Percentiles rank a stretch among this genome's conserved stretches.
Conservation (phyloP, 37 sponge, comb jelly and placozoan genomes). For the Haliclona indistincta region DNA sequence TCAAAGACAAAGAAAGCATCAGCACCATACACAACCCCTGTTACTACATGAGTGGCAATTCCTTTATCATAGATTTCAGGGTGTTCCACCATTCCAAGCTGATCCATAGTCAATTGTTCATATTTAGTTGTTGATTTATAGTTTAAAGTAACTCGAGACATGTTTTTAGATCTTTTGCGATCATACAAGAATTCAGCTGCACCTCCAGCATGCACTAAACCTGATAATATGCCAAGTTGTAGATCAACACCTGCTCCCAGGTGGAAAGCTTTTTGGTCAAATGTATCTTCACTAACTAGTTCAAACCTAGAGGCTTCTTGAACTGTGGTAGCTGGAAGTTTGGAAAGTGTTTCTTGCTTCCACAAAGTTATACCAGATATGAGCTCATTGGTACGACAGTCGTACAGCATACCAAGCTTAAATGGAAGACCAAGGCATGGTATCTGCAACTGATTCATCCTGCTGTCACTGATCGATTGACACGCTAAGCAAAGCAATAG, state of each 20-base stretch:
- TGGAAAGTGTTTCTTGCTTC: conserved; percentile 5
- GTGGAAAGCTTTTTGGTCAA: conserved; percentile 9
- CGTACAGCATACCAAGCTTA: conserved; percentile 49
- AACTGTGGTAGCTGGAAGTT: neutral
- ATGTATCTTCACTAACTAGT: conserved; percentile 25
- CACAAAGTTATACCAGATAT: conserved; percentile 40
- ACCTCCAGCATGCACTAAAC: conserved; percentile 15
- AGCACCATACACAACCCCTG: conserved; percentile 38
- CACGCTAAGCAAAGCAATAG: too few species aligned
- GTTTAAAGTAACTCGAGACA: conserved; percentile 39
- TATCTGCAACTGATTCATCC: too few species aligned
- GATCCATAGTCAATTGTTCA: conserved; percentile 35
- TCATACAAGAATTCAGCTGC: conserved; percentile 37
- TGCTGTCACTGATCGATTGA: too few species aligned
- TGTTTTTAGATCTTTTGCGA: conserved; percentile 24
- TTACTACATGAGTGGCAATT: conserved; percentile 47
- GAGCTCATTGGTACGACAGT: conserved; percentile 42
- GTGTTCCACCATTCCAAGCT: conserved; percentile 13
- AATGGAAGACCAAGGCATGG: conserved; percentile 49
- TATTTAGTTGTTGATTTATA: conserved; percentile 15
- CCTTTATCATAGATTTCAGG: conserved; percentile 20
- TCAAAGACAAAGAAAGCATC: conserved; percentile 59
- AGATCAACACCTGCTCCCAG: conserved; percentile 23
- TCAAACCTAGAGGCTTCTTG: conserved; percentile 7
- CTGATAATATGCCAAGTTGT: conserved; percentile 35